These are phyloP conservation scores for Drosophila simulans DNA, from an alignment of 1,140 invertebrate species.

Conservation along the genomic window DNA sequence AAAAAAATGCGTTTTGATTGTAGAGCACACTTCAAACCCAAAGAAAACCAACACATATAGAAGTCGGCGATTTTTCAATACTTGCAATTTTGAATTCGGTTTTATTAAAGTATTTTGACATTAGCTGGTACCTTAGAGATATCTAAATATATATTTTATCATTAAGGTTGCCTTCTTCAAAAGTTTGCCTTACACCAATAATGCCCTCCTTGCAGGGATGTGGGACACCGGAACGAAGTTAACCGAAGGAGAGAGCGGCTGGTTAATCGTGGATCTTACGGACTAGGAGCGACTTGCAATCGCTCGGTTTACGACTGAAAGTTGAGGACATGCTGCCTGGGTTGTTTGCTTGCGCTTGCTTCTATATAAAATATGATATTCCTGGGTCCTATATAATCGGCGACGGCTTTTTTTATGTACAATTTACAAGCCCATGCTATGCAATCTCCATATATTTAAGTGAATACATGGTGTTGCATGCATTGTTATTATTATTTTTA, in stretches of 20 bases:
- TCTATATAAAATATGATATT: constrained; percentile 33
- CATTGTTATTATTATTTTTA: constrained; percentile 15
- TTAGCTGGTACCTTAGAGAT: constrained; percentile 65
- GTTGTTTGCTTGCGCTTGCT: constrained; percentile 11
- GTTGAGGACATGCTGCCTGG: constrained; percentile 39
- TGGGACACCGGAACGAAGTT: constrained; percentile 16
- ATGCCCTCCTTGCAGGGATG: constrained; percentile 18
- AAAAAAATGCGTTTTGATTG: not conserved
- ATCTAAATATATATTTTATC: constrained; percentile 58
- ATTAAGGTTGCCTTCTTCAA: constrained; percentile 51
- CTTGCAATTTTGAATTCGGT: constrained; percentile 73
- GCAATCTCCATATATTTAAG: constrained; percentile 27
- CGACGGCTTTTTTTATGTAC: constrained; percentile 55
- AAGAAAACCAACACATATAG: not conserved
- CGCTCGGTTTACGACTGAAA: constrained; percentile 34
- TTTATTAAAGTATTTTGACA: constrained; percentile 73
- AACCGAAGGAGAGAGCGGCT: constrained; percentile 26
- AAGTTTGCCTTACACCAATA: constrained; percentile 38
- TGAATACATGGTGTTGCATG: constrained; percentile 23
- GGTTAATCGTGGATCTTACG: constrained; percentile 5
- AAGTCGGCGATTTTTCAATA: constrained; percentile 24
- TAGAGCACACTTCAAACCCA: not conserved
- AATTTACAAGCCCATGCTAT: constrained; percentile 54
- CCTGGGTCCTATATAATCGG: constrained; percentile 16
- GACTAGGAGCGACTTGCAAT: constrained; percentile 18